Evolutionary conservation across 2,888 invertebrate genomes (phyloP).

Genomic region (Lepidonotus clava): DNA sequence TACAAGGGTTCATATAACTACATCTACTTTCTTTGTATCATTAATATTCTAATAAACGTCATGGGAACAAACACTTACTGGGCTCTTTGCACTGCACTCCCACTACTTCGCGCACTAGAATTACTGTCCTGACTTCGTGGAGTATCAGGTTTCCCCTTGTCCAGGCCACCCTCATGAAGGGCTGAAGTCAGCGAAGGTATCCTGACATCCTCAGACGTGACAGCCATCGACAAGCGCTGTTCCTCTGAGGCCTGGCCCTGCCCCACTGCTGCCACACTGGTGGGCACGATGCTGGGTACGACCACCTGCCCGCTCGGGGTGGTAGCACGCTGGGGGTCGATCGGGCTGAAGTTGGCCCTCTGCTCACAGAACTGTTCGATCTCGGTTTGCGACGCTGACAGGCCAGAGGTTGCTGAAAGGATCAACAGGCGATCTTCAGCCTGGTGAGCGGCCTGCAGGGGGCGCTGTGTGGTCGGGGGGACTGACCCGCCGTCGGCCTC

Average conservation of each 20-base stretch:
- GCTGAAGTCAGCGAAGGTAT: background rate
- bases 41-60: too few relatives aligned
- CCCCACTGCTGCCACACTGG: background rate
- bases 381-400: background rate
- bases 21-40: too few relatives aligned
- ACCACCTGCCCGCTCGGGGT: background rate
- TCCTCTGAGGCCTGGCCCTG: background rate
- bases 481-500: background rate
- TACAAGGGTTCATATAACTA: too few relatives aligned
- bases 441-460: too few relatives aligned
- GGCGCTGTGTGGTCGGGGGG: too few relatives aligned
- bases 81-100: slow-evolving; percentile 3
- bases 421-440: too few relatives aligned
- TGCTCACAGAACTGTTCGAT: background rate
- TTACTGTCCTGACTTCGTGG: background rate
- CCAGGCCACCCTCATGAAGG: background rate
- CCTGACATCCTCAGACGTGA: background rate
- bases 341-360: slow-evolving; percentile 43
- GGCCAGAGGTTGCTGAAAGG: too few relatives aligned
- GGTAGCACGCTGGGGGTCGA: slow-evolving; percentile 51
- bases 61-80: slow-evolving; percentile 43
- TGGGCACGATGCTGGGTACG: background rate
- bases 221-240: background rate
- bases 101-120: slow-evolving; percentile 5
- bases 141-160: slow-evolving; percentile 3